phyloP scores from a whole-genome alignment of 2,113 vertebrate genomes.

The Oreamnos americanus region DNA sequence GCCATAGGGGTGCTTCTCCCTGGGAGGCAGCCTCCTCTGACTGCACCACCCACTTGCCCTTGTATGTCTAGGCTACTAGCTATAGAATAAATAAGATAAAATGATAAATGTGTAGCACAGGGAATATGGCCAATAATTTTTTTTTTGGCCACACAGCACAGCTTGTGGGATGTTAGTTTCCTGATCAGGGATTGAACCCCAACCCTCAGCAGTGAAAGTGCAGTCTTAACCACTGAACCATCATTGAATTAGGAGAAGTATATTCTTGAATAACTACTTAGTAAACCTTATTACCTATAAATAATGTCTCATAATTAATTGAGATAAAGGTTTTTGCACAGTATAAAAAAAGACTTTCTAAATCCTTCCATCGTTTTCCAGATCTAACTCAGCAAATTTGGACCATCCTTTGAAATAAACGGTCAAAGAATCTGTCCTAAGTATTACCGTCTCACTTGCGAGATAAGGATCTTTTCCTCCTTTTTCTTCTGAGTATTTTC shows the following conservation, averaged over 20 bases:
- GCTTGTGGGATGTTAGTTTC: not conserved
- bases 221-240: not conserved
- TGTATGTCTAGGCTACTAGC: not conserved
- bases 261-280: not conserved
- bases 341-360: not conserved
- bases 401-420: not conserved
- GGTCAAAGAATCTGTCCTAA: not conserved
- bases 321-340: not conserved
- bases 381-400: not conserved
- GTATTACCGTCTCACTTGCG: not conserved
- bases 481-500: not conserved
- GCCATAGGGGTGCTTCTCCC: not conserved
- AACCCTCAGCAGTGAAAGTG: not conserved
- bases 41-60: not conserved
- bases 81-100: not conserved
- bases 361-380: not conserved
- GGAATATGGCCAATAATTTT: not conserved
- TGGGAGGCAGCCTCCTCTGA: not conserved
- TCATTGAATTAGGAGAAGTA: not conserved
- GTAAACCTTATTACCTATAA: not conserved
- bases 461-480: not conserved
- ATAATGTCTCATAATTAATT: not conserved
- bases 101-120: not conserved
- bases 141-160: not conserved
- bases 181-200: not conserved